Evolutionary conservation across 2,888 invertebrate species (phyloP).

Genomic region (Rhagium mordax): DNA sequence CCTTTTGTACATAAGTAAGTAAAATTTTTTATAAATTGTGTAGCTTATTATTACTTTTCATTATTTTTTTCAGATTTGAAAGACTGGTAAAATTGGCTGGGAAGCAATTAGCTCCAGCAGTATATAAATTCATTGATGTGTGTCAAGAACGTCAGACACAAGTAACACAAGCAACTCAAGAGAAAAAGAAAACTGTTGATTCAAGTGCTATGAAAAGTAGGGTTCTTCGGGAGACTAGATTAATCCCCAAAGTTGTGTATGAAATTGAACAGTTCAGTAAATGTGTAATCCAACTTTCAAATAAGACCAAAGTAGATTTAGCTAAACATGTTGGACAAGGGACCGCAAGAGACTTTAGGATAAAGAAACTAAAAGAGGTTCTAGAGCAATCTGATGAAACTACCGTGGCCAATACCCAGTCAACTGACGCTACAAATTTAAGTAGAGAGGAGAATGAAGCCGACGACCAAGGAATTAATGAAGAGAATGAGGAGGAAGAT

Average conservation of each 20-base stretch:
- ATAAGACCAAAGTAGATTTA: slow-evolving; percentile 74
- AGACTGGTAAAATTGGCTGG: slow-evolving; percentile 74
- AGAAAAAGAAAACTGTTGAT: slow-evolving; percentile 60
- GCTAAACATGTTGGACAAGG: slow-evolving; percentile 75
- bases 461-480: background rate
- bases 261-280: slow-evolving; percentile 78
- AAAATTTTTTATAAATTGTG: no score
- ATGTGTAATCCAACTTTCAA: slow-evolving; percentile 74
- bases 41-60: no score
- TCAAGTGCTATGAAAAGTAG: slow-evolving; percentile 68
- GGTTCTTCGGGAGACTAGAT: slow-evolving; percentile 75
- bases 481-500: slow-evolving; percentile 17
- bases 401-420: slow-evolving; percentile 34
- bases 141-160: slow-evolving; percentile 72
- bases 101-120: slow-evolving; percentile 73
- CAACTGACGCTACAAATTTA: slow-evolving; percentile 24
- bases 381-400: slow-evolving; percentile 65
- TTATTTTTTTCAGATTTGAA: slow-evolving; percentile 71
- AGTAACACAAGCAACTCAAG: slow-evolving; percentile 58
- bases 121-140: slow-evolving; percentile 75
- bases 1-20: no score
- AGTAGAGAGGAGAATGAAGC: slow-evolving; percentile 36
- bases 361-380: slow-evolving; percentile 72
- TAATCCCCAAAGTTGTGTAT: slow-evolving; percentile 77
- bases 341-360: slow-evolving; percentile 77